Evolutionary conservation across 2,797 vertebrate genomes (phyloP).

Genomic region (Valencia hispanica): DNA sequence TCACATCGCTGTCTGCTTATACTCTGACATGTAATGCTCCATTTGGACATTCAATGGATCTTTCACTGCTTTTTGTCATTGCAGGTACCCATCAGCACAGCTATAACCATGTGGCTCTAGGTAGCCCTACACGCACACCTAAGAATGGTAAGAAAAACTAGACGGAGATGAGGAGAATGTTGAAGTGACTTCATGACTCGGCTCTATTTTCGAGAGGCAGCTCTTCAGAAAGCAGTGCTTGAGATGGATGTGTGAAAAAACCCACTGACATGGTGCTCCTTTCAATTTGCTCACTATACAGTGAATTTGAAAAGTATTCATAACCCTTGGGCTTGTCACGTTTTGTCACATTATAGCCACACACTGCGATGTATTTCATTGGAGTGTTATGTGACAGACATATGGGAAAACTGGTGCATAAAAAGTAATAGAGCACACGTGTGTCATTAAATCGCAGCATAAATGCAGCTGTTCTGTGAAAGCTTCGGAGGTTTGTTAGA

Average conservation of each 20-base stretch:
- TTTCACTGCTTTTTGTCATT: constrained; percentile 86
- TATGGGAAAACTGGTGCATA: not conserved
- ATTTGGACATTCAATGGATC: constrained; percentile 62
- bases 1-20: constrained; percentile 48
- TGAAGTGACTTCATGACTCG: constrained; percentile 8
- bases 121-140: constrained; percentile 93
- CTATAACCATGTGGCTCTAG: constrained; percentile 94
- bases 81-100: constrained; percentile 94
- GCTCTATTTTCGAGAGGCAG: constrained; percentile 24
- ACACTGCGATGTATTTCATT: not conserved
- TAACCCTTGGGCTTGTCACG: not conserved
- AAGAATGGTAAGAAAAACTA: constrained; percentile 90
- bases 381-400: not conserved
- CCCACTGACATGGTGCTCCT: constrained; percentile 22
- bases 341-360: constrained; percentile 2
- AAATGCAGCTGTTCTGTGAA: not conserved
- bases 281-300: constrained; percentile 29
- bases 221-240: constrained; percentile 16
- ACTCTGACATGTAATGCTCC: constrained; percentile 37
- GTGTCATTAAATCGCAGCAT: not conserved
- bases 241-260: constrained; percentile 33
- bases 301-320: not conserved
- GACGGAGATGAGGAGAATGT: constrained; percentile 14
- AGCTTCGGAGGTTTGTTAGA: not conserved
- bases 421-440: not conserved